A percentile compares a stretch with the other conserved stretches of the same genome.
Conservation (phyloP, 23 tunicate genomes). For the Ciona savignyi region DNA sequence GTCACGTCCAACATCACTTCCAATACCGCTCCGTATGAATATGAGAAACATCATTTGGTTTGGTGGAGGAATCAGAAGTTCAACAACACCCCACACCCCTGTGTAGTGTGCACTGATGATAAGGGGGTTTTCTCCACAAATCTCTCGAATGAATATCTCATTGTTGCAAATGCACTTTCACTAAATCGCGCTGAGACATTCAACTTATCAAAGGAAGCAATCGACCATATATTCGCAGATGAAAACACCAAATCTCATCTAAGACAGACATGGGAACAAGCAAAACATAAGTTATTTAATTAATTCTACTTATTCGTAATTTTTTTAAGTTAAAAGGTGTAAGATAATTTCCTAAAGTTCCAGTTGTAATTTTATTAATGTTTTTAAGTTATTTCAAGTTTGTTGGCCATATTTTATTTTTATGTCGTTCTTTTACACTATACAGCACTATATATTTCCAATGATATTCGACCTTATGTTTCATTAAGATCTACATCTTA, state of each 20-base stretch:
- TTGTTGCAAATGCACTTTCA: slow-evolving; percentile 25
- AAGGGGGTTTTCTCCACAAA: slow-evolving; percentile 83
- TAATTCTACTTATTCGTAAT: no score
- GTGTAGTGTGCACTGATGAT: slow-evolving; percentile 83
- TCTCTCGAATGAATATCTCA: slow-evolving; percentile 63
- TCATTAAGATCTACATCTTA: no score
- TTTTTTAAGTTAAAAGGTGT: no score
- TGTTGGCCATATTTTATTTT: no score
- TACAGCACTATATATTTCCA: no score
- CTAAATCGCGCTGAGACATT: slow-evolving; percentile 20
- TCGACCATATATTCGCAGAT: slow-evolving; percentile 62
- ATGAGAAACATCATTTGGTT: slow-evolving; percentile 56
- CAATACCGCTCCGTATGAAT: slow-evolving; percentile 32
- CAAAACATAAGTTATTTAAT: no score
- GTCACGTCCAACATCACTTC: slow-evolving; percentile 77
- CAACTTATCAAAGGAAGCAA: slow-evolving; percentile 31
- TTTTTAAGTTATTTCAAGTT: no score
- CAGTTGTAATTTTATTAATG: no score
- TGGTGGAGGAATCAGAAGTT: slow-evolving; percentile 26
- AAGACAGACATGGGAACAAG: background rate
- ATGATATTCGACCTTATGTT: no score
- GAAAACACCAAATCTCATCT: slow-evolving; percentile 28
- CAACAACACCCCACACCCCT: slow-evolving; percentile 32
- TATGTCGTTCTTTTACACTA: no score
- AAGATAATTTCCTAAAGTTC: no score